Evolutionary conservation across 2,888 invertebrate species (phyloP).

Genomic region (Venusia cambrica): DNA sequence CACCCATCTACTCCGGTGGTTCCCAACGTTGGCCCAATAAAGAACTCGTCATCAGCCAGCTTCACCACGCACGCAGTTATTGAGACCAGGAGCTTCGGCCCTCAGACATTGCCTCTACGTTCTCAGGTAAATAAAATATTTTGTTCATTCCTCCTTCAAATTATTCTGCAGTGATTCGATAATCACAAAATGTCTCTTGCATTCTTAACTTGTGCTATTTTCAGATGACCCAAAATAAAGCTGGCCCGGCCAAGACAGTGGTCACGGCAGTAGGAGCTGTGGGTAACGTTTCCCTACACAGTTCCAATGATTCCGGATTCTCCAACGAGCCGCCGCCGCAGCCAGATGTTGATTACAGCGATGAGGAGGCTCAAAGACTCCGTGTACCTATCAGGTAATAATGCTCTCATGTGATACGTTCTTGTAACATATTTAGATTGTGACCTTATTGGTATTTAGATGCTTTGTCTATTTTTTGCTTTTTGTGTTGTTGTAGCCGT

Average conservation of each 20-base stretch:
- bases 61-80: conserved; percentile 76
- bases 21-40: conserved; percentile 62
- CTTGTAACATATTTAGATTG: no score
- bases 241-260: conserved; percentile 70
- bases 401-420: no score
- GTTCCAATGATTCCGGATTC: conserved; percentile 95
- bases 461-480: conserved; percentile 45
- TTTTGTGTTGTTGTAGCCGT: conserved; percentile 44
- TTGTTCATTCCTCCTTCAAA: no score
- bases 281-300: conserved; percentile 90
- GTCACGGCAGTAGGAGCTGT: conserved; percentile 77
- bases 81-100: conserved; percentile 72
- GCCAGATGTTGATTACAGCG: conserved; percentile 94
- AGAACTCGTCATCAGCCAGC: conserved; percentile 82
- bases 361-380: conserved; percentile 88
- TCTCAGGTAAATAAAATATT: conserved; percentile 73
- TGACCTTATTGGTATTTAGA: conserved; percentile 12
- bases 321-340: conserved; percentile 94
- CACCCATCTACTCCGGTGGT: conserved; percentile 65
- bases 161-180: no score
- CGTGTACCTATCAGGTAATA: conserved; percentile 83
- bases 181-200: not conserved
- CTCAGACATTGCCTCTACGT: conserved; percentile 72
- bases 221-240: conserved; percentile 70
- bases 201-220: no score